These are phyloP conservation scores for Cynopterus brachyotis DNA, from an alignment of 2,113 vertebrate genomes.

Conservation along the genomic window DNA sequence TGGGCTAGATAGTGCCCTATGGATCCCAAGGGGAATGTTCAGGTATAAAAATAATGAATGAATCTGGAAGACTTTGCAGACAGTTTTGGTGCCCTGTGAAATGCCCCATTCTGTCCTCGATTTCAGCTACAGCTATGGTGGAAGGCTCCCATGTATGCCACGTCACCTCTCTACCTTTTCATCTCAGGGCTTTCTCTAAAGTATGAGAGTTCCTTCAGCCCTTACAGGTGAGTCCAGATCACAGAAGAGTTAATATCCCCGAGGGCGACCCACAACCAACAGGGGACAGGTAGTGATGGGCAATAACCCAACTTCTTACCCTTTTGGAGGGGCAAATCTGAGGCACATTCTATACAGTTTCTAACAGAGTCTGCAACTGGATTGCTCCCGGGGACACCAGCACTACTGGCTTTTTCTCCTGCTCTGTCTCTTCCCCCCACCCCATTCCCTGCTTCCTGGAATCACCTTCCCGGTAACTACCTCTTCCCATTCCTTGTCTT, in stretches of 20 bases:
- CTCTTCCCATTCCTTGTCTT: neutral
- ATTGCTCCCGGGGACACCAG: neutral
- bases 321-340: neutral
- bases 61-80: neutral
- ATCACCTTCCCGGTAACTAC: neutral
- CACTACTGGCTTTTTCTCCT: neutral
- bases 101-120: neutral
- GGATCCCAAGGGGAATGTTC: neutral
- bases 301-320: neutral
- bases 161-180: neutral
- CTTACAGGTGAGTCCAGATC: neutral
- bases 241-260: neutral
- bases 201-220: neutral
- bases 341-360: neutral
- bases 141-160: accelerated
- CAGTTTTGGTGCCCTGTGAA: neutral
- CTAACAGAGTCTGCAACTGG: neutral
- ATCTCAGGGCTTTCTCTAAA: neutral
- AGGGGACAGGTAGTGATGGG: neutral
- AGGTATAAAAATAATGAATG: neutral
- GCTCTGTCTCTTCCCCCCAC: no score
- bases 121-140: neutral
- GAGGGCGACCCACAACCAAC: neutral
- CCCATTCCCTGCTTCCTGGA: neutral
- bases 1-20: neutral